Evolutionary conservation across 2,888 invertebrate species (phyloP), one percentile per base, ranked within the genome.

Genomic region (Acleris sparsana): DNA sequence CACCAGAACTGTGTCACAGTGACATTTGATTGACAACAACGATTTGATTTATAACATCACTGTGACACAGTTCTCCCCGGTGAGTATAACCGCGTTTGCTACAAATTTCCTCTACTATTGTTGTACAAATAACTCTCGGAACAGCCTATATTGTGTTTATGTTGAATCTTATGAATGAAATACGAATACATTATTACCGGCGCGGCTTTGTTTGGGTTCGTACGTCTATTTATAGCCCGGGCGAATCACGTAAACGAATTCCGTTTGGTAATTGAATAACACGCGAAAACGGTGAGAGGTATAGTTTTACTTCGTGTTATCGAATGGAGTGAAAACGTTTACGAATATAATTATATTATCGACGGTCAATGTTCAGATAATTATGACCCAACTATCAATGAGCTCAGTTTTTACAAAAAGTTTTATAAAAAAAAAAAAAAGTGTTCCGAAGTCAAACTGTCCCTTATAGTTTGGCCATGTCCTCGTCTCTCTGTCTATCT

Each of bases 241-340:
- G 22, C 25, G 22, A 46, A 46, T 25, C 22, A 25, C 25, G 25
- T 3, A 43, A 56, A 44, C 25, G 20, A 22, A 44, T 44, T n/a
- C n/a, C n/a, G n/a, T 22, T 43, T 1, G 44, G 20, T 56, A 56
- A 44, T 56, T 44, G n/a, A 56, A 56, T 56, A 44, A 44, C 43
- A 22, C 16, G 6, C 18, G 16, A 56, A n/a, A n/a, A n/a, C 20
- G 22, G 20, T 5, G 2, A 25, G 11, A 1, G 18, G 18, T 18
- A 53, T 2, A 1, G 7, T 16, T 13, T 16, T 5, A 44, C 13
- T 46, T 16, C 44, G n/a, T 44, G 33, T 33, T 33, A 33, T 39
- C 16, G 16, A 44, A 13, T 2, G n/a, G 13, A 44, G n/a, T 44
- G 44, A 0, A 39, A 11, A 11, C 4, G 3, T n/a, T n/a, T 39